Evolutionary conservation across 2,113 vertebrate species (phyloP), one percentile per base, ranked within the genome.

Genomic region (Girardinichthys multiradiatus): DNA sequence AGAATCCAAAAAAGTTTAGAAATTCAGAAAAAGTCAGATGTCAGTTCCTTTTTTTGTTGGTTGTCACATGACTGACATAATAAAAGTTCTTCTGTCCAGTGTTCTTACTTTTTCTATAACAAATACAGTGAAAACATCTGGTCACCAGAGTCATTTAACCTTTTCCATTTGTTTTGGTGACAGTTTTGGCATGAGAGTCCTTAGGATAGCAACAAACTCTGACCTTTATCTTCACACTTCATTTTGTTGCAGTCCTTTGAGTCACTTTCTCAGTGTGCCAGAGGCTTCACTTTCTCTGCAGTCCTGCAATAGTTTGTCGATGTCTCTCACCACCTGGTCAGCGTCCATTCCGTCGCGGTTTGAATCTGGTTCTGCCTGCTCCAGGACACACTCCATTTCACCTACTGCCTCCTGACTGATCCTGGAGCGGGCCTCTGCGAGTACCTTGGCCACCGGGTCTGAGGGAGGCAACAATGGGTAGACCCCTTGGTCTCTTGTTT

Each of bases 281-380:
- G 86, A 88, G 80, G 87, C 77, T 91, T 99, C 97, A 4, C 85
- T 97, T 88, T 96, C 96, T 87, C 97, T 94, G 94, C 97, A 99
- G 95, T 99, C 98, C 92, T 99, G 97, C 91, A 99, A 95, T 78
- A 99, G 96, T 93, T 99, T 98, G 92, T 99, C 97, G 85, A 99
- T 99, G 95, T 99, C 98, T 90, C 97, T 95, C 90, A 97, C 97
- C 74, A 97, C 97, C 93, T 98, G 97, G 90, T 97, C 97, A 0
- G 97, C 95, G 87, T 99, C 97, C 94, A 98, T 95, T 0, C 95
- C 95, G 66, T 98, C 96, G 81, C 95, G 94, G 85, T 86, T 95
- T 76, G 89, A 88, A 85, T 97, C 95, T 31, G 95, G 90, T 91
- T 97, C 96, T 80, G 93, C 92, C 84, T 97, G 96, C 61, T 98